Percentiles rank a stretch among this genome's conserved stretches.
Evolutionary conservation across 2,888 invertebrate species (phyloP).

Genomic region (Hyposoter didymator): DNA sequence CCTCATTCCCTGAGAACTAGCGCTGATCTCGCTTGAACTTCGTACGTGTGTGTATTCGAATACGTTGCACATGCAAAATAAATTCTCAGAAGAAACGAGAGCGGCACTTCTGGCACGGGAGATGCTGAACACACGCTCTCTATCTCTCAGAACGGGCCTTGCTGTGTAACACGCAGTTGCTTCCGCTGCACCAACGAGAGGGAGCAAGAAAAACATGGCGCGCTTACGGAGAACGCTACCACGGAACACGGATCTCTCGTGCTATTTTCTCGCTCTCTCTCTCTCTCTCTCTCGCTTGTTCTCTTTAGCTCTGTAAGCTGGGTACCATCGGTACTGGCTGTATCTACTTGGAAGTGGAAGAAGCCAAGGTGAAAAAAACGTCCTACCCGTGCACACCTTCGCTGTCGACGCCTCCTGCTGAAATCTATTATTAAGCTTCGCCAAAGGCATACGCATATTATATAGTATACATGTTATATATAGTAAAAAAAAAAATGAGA

Average conservation of each 20-base stretch:
- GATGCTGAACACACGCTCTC: constrained; percentile 61
- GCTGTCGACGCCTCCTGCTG: constrained; percentile 67
- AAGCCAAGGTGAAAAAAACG: constrained; percentile 55
- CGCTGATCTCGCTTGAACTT: constrained; percentile 61
- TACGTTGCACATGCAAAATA: constrained; percentile 73
- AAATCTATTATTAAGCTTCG: constrained; percentile 77
- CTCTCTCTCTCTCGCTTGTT: constrained; percentile 6
- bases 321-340: constrained; percentile 46
- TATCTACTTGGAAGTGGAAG: constrained; percentile 45
- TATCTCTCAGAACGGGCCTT: constrained; percentile 51
- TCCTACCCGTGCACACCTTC: constrained; percentile 58
- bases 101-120: constrained; percentile 60
- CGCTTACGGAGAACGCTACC: constrained; percentile 37
- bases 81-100: constrained; percentile 69
- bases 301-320: constrained; percentile 1
- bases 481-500: constrained; percentile 29
- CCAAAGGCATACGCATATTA: constrained; percentile 49
- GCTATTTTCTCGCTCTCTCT: constrained; percentile 9
- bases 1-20: constrained; percentile 37
- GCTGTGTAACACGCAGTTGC: constrained; percentile 50
- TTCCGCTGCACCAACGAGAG: constrained; percentile 52
- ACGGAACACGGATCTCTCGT: constrained; percentile 26
- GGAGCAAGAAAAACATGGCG: constrained; percentile 15
- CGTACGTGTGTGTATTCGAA: constrained; percentile 50
- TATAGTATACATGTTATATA: constrained; percentile 14